These are phyloP conservation scores for Malurus cyaneus DNA, from an alignment of 2,113 vertebrate genomes.

Conservation along the genomic window DNA sequence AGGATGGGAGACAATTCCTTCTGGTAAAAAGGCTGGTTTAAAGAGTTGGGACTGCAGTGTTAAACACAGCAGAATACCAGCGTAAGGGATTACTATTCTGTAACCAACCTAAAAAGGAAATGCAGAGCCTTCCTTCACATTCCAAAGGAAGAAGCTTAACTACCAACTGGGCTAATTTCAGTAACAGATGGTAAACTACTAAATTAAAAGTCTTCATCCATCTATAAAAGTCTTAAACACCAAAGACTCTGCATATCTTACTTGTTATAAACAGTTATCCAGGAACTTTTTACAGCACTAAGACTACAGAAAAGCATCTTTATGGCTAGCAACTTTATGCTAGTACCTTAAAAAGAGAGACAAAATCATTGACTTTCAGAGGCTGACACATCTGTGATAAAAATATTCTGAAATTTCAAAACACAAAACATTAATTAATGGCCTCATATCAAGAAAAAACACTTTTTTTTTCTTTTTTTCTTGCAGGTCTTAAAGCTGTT, in stretches of 20 bases:
- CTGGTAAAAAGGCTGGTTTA: not conserved
- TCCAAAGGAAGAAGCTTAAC: not conserved
- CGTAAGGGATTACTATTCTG: not conserved
- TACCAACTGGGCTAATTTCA: not conserved
- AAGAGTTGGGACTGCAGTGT: not conserved
- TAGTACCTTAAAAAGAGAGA: not conserved
- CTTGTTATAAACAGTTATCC: not conserved
- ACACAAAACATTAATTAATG: not conserved
- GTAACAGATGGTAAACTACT: constrained; percentile 20
- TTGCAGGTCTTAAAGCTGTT: not conserved
- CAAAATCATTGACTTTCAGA: not conserved
- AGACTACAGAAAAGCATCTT: not conserved
- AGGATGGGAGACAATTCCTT: not conserved
- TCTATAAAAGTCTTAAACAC: not conserved
- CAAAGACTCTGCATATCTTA: not conserved
- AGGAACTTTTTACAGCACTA: not conserved
- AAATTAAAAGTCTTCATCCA: not conserved
- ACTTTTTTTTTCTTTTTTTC: not conserved
- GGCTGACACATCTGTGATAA: not conserved
- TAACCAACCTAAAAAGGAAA: constrained; percentile 20
- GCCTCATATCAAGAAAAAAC: not conserved
- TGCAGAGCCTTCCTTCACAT: not conserved
- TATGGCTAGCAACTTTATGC: not conserved
- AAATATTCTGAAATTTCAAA: not conserved
- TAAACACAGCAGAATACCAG: not conserved